A percentile compares a stretch with the other conserved stretches of the same genome.
phyloP scores from a whole-genome alignment of 92 coral and sea anemone species.

The Epizoanthus stellaris region DNA sequence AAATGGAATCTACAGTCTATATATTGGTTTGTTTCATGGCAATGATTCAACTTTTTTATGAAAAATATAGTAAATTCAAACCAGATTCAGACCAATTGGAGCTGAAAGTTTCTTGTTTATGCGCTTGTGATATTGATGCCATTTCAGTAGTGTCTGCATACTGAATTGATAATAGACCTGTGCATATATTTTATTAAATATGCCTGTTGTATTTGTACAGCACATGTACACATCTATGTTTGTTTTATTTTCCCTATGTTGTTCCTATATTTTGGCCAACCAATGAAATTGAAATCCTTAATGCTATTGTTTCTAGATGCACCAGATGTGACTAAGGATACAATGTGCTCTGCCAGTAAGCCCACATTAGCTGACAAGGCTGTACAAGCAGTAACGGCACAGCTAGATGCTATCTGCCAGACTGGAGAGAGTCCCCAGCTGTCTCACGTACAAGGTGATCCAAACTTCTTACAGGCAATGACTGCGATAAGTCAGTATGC shows the following conservation, averaged over 20 bases:
- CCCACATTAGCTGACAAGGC: slow-evolving; percentile 22
- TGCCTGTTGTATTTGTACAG: too few relatives aligned
- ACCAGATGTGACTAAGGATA: slow-evolving; percentile 51
- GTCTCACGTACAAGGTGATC: slow-evolving; percentile 4
- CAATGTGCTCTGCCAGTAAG: background rate
- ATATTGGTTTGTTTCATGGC: too few relatives aligned
- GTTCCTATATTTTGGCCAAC: background rate
- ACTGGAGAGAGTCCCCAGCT: slow-evolving; percentile 31
- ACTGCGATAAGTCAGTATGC: slow-evolving; percentile 36
- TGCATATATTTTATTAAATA: too few relatives aligned
- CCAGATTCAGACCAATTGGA: too few relatives aligned
- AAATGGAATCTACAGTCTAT: too few relatives aligned
- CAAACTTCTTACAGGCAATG: slow-evolving; percentile 13
- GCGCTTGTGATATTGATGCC: too few relatives aligned
- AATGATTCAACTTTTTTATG: too few relatives aligned
- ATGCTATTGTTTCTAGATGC: slow-evolving; percentile 39
- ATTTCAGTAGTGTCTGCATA: too few relatives aligned
- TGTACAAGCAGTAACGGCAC: slow-evolving; percentile 49
- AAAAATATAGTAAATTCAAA: too few relatives aligned
- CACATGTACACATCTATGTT: too few relatives aligned
- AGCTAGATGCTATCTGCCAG: slow-evolving; percentile 44
- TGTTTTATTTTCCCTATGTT: background rate
- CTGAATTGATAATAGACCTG: too few relatives aligned
- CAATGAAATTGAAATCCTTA: background rate
- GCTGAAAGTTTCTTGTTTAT: too few relatives aligned